A percentile compares a stretch with the other conserved stretches of the same genome.
Conservation (phyloP, 2,797 vertebrate genomes). For the Spinus pinus region DNA sequence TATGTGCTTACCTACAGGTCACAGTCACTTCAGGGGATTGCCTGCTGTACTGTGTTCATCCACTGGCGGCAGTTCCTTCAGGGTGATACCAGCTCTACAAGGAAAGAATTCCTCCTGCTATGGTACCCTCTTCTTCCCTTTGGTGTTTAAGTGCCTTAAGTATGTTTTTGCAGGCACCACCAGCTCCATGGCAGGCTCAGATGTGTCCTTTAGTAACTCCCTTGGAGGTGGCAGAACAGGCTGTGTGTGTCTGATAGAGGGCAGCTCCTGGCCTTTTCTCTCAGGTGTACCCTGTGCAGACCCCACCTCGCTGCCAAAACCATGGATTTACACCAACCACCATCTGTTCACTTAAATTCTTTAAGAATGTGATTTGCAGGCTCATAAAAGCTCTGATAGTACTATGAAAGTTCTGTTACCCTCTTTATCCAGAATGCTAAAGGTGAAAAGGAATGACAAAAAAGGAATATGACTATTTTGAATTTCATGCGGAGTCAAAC, state of each 20-base stretch:
- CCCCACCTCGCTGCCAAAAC: background rate
- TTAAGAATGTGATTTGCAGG: background rate
- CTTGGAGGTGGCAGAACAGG: background rate
- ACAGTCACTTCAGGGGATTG: background rate
- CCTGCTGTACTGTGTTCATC: background rate
- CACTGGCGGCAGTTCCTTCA: background rate
- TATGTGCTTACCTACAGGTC: background rate
- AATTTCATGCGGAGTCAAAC: background rate
- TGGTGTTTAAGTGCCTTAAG: background rate
- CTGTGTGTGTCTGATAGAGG: background rate
- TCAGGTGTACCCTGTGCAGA: background rate
- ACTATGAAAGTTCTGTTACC: background rate
- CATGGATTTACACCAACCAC: background rate
- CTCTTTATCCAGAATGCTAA: background rate
- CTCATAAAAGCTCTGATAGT: background rate
- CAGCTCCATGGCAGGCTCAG: background rate
- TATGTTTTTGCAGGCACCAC: background rate
- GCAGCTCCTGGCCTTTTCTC: background rate
- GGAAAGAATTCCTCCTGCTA: background rate
- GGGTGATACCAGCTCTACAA: fast-evolving
- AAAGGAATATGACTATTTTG: background rate
- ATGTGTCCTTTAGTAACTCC: background rate
- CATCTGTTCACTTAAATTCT: background rate
- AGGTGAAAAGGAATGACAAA: background rate
- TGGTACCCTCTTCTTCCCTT: background rate